A percentile compares a stretch with the other conserved stretches of the same genome.
These are phyloP conservation scores for Patella pellucida DNA, from an alignment of 2,888 invertebrate species.

Conservation along the genomic window DNA sequence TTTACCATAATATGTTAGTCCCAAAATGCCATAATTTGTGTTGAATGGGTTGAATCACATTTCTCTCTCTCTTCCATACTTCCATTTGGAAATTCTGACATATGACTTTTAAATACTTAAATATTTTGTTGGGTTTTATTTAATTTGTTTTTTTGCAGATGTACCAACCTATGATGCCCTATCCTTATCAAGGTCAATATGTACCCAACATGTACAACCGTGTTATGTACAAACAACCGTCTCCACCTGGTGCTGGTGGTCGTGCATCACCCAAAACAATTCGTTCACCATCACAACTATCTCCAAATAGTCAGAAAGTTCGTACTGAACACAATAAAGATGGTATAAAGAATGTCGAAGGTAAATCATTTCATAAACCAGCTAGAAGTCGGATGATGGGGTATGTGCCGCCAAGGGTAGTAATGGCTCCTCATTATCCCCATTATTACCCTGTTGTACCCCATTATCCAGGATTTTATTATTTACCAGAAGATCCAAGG, in stretches of 20 bases:
- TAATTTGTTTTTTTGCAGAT: conserved; percentile 42
- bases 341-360: neutral
- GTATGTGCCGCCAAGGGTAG: conserved; percentile 33
- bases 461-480: conserved; percentile 29
- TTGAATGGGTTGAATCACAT: neutral
- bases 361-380: conserved; percentile 3
- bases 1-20: too few relatives aligned
- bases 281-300: conserved; percentile 12
- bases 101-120: too few relatives aligned
- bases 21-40: too few relatives aligned
- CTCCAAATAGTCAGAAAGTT: conserved; percentile 6
- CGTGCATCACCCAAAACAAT: neutral
- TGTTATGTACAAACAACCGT: neutral
- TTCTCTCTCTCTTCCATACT: neutral
- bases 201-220: conserved; percentile 1
- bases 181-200: conserved; percentile 15
- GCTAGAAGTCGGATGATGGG: conserved; percentile 30
- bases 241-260: neutral
- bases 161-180: conserved; percentile 43
- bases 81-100: too few relatives aligned
- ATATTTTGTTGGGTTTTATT: neutral
- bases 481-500: conserved; percentile 33
- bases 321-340: conserved; percentile 6
- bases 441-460: conserved; percentile 25
- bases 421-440: conserved; percentile 23